These are phyloP conservation scores for Poeciliopsis prolifica DNA, from an alignment of 2,113 vertebrate species.

Conservation along the genomic window DNA sequence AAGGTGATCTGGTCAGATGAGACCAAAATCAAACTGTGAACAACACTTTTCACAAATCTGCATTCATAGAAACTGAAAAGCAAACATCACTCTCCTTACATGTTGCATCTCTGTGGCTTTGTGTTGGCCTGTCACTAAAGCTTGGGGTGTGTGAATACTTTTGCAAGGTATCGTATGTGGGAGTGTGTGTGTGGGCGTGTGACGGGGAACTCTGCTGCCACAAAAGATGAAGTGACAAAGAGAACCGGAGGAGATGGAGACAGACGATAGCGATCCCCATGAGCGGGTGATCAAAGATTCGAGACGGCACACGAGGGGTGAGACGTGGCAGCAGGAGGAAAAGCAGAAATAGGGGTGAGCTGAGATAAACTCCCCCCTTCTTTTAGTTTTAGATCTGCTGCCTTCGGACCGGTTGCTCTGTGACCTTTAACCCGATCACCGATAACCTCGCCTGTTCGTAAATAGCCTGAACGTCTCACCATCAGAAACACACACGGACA, in stretches of 20 bases:
- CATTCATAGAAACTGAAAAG: neutral
- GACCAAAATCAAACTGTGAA: no score
- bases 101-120: no score
- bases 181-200: neutral
- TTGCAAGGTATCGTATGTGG: neutral
- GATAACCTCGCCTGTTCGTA: conserved; percentile 41
- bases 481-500: neutral
- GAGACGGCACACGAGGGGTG: neutral
- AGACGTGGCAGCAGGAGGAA: conserved; percentile 6
- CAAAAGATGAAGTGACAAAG: conserved; percentile 1
- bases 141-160: neutral
- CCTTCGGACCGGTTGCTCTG: conserved; percentile 34
- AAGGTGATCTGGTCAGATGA: no score
- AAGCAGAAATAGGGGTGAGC: conserved; percentile 39
- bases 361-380: conserved; percentile 12
- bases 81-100: neutral
- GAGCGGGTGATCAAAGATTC: neutral
- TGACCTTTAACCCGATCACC: conserved; percentile 55
- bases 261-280: conserved; percentile 20
- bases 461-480: conserved; percentile 6
- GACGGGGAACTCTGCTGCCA: conserved; percentile 6
- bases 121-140: no score
- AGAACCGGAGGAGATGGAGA: conserved; percentile 31
- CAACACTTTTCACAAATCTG: neutral
- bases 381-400: conserved; percentile 23